Evolutionary conservation across 2,888 invertebrate species (phyloP).

Genomic region (Uloborus plumipes): DNA sequence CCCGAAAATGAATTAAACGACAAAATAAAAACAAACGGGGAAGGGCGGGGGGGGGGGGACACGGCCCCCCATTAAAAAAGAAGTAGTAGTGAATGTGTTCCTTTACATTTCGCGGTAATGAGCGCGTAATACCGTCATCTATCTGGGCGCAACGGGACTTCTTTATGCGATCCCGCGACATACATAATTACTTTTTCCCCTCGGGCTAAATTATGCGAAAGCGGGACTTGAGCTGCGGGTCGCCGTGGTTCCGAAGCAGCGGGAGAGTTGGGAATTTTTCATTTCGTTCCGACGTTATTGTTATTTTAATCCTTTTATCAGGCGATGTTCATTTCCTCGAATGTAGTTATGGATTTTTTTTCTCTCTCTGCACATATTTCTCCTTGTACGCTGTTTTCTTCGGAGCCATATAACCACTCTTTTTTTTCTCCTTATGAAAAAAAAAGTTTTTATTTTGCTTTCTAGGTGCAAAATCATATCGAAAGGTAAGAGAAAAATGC

Average conservation of each 20-base stretch:
- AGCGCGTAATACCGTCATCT: conserved; percentile 58
- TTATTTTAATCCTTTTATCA: conserved; percentile 60
- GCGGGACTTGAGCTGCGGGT: conserved; percentile 34
- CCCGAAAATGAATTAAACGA: conserved; percentile 44
- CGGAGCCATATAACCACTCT: no score
- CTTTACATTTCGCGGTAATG: conserved; percentile 31
- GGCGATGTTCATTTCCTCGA: conserved; percentile 45
- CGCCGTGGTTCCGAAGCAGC: conserved; percentile 50
- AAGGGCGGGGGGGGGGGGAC: neutral
- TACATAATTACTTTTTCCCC: conserved; percentile 59
- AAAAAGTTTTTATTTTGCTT: no score
- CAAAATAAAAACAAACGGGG: conserved; percentile 29
- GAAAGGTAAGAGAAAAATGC: no score
- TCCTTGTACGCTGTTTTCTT: no score
- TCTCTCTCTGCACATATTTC: neutral
- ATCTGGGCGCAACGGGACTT: conserved; percentile 42
- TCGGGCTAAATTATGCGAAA: conserved; percentile 34
- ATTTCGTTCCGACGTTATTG: conserved; percentile 52
- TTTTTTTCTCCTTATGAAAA: no score
- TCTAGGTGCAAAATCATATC: no score
- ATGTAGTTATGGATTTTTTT: conserved; percentile 30
- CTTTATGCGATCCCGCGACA: conserved; percentile 42
- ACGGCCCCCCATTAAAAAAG: neutral
- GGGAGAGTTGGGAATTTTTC: conserved; percentile 53
- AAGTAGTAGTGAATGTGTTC: neutral